Percentiles rank a stretch among this genome's conserved stretches.
These are phyloP conservation scores for Platyscelio sp. DNA, from an alignment of 2,888 invertebrate species.

Conservation along the genomic window DNA sequence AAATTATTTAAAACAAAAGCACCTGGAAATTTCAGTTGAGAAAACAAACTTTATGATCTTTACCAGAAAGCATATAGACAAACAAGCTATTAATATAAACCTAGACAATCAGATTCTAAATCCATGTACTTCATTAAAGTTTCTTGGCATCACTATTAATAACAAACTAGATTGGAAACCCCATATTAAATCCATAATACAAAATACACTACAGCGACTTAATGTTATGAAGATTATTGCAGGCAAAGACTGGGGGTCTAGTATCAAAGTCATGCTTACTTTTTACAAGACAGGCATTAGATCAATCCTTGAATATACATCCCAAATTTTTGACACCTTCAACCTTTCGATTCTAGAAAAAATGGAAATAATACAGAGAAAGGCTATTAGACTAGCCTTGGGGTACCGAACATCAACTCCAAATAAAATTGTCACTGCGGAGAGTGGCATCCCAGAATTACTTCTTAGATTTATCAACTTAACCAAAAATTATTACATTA, in stretches of 20 bases:
- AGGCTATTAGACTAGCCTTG: not conserved
- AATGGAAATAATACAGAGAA: not conserved
- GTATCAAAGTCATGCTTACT: slow-evolving; percentile 6
- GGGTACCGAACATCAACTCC: not conserved
- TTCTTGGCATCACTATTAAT: not conserved
- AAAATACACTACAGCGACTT: not conserved
- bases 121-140: too few relatives aligned
- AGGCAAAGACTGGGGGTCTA: slow-evolving; percentile 19
- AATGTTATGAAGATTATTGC: slow-evolving; percentile 5
- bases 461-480: not conserved
- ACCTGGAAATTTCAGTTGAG: slow-evolving; percentile 8
- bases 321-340: slow-evolving; percentile 3
- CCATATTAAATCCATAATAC: not conserved
- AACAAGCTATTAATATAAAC: too few relatives aligned
- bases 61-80: slow-evolving; percentile 6
- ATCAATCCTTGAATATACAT: slow-evolving; percentile 8
- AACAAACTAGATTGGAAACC: slow-evolving; percentile 34
- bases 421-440: slow-evolving; percentile 5
- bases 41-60: slow-evolving; percentile 19
- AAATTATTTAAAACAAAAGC: not conserved
- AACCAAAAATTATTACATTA: slow-evolving; percentile 2
- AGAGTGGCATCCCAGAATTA: not conserved
- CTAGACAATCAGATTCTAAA: too few relatives aligned
- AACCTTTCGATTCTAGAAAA: not conserved
- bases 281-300: slow-evolving; percentile 27